These are phyloP conservation scores for Pachypanchax playfairii DNA, from an alignment of 2,113 vertebrate genomes.

Conservation along the genomic window DNA sequence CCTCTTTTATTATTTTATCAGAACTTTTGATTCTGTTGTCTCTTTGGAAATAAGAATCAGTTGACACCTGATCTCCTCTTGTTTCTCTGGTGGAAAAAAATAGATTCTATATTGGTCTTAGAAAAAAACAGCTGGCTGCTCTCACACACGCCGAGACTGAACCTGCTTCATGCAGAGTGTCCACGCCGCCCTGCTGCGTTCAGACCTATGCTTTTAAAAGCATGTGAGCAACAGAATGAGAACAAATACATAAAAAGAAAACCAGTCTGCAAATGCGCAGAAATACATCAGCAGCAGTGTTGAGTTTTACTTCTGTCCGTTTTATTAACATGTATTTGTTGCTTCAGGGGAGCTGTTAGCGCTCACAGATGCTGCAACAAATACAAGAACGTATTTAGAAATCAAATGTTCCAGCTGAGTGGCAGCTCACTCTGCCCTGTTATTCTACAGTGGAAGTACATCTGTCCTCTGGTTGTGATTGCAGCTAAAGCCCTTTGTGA, in stretches of 20 bases:
- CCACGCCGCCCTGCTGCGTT: slow-evolving; percentile 15
- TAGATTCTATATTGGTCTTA: slow-evolving; percentile 6
- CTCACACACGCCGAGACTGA: slow-evolving; percentile 20
- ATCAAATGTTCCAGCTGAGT: slow-evolving; percentile 29
- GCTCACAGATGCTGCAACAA: slow-evolving; percentile 37
- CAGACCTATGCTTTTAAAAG: neutral
- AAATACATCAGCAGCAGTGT: neutral
- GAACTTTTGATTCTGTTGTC: slow-evolving; percentile 1
- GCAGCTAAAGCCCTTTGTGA: slow-evolving; percentile 19
- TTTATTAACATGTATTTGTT: slow-evolving; percentile 8
- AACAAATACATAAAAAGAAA: neutral
- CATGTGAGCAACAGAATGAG: neutral
- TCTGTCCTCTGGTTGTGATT: slow-evolving; percentile 36
- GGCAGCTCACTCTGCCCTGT: slow-evolving; percentile 4
- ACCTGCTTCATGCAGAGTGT: slow-evolving; percentile 15
- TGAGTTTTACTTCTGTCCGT: neutral
- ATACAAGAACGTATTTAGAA: slow-evolving; percentile 8
- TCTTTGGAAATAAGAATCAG: slow-evolving; percentile 4
- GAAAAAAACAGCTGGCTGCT: neutral
- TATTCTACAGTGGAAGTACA: slow-evolving; percentile 16
- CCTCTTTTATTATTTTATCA: slow-evolving; percentile 2
- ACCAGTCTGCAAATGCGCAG: slow-evolving; percentile 1
- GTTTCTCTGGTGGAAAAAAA: neutral
- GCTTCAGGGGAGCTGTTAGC: slow-evolving; percentile 22
- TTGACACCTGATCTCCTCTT: neutral